Evolutionary conservation across 2,888 invertebrate species (phyloP), one percentile per base, ranked within the genome.

Genomic region (Perdita meconis): DNA sequence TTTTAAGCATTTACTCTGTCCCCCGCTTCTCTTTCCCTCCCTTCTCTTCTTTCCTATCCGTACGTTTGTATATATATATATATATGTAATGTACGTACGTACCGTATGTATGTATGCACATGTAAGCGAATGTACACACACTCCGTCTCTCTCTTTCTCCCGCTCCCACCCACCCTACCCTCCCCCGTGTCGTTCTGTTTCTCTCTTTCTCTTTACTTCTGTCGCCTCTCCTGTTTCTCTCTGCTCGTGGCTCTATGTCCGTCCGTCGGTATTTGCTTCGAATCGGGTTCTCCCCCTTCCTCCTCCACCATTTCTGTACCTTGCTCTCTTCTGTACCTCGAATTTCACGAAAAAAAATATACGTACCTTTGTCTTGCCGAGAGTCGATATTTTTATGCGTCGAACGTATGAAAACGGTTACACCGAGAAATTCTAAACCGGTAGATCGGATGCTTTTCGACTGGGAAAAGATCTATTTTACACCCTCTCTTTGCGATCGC

Each of bases 1-100:
- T 90, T 90, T 91, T 89, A 89, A 93, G 93, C 93, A 93, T 93
- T 87, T 86, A 92, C 92, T 93, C 92, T 30, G 30, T 93, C 84
- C 82, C 75, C 70, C 65, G 65, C 73, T 89, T 89, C 90, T 90
- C 86, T 88, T 83, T 84, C 63, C 89, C 65, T 59, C 77, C 67
- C 65, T 69, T 61, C 74, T 72, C 68, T 71, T 75, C 78, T 82
- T 75, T 79, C 63, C 74, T 81, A 57, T 26, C 77, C 75, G 64
- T 60, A 55, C 66, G 59, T 57, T 42, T 47, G 24, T 38, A 19
- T 55, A 56, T 50, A 56, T 55, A 47, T 50, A 10, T 26, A 55
- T 36, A 19, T 3, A 22, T n/a, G 24, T 34, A 12, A 51, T 68
- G 68, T 40, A 51, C 44, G 47, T 24, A n/a, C 36, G 22, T 53